Evolutionary conservation across 2,113 vertebrate genomes (phyloP), one percentile per base, ranked within the genome.

Genomic region (Equus quagga): DNA sequence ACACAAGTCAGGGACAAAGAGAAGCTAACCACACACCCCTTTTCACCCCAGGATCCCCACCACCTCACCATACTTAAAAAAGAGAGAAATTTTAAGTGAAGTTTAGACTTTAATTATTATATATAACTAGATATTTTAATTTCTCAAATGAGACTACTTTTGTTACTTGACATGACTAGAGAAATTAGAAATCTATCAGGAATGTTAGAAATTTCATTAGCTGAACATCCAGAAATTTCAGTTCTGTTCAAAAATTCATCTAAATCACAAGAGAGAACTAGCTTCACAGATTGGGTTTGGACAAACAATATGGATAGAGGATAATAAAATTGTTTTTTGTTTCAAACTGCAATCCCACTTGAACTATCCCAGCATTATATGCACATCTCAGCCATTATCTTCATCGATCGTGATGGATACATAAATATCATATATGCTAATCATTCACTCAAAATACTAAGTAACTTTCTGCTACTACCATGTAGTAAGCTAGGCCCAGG

Each of bases 21-120:
- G 2, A 82, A 67, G 0, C 10, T n/a, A 46, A 69, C 51, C 26
- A 86, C 0, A 72, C 0, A 62, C 18, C 12, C 4, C 0, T 12
- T 49, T n/a, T 18, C 24, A 51, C 2, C 4, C 4, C 8, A 11
- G 36, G 14, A 54, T 41, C 15, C 24, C 1, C 6, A 24, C 6
- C 49, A 64, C 12, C 9, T 54, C 6, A 89, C 15, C 13, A 56
- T 5, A 72, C 8, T 51, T 96, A 67, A n/a, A 85, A 26, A 36
- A 86, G 3, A 17, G 26, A 81, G 1, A 88, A 80, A 2, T 9
- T 79, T 72, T 73, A 62, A 89, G 31, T 49, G 5, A 65, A n/a
- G 1, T 54, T 89, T 91, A 78, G 15, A 67, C 21, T 94, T 51
- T 87, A 10, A 65, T 92, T 87, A 41, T 18, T 64, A 76, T 2